These are phyloP conservation scores for Temnothorax unifasciatus DNA, from an alignment of 2,888 invertebrate genomes.

Conservation along the genomic window DNA sequence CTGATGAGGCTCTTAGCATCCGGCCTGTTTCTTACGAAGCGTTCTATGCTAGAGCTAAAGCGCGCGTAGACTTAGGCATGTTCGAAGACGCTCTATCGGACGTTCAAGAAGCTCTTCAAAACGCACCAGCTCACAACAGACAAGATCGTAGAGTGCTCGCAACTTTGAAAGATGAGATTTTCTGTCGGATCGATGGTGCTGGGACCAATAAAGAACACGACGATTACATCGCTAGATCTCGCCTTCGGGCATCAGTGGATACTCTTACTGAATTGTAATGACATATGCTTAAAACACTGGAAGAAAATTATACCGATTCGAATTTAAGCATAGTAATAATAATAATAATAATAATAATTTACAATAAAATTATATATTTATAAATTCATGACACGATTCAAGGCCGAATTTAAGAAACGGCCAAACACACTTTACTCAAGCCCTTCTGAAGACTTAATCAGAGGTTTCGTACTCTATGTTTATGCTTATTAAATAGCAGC, in stretches of 20 bases:
- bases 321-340: conserved; percentile 6
- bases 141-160: conserved; percentile 92
- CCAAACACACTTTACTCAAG: conserved; percentile 1
- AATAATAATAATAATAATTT: conserved; percentile 22
- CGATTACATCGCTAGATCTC: conserved; percentile 73
- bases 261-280: conserved; percentile 83
- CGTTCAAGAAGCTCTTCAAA: conserved; percentile 91
- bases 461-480: neutral
- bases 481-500: neutral
- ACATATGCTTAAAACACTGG: conserved; percentile 11
- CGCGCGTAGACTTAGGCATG: conserved; percentile 92
- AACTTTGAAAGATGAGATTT: conserved; percentile 92
- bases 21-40: conserved; percentile 97
- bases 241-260: conserved; percentile 83
- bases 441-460: neutral
- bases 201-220: conserved; percentile 77
- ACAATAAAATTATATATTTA: neutral
- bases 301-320: neutral
- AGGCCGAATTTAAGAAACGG: too few relatives aligned
- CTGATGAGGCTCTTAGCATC: conserved; percentile 94
- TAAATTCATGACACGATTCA: conserved; percentile 7
- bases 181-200: conserved; percentile 84
- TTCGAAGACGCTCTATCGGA: conserved; percentile 93
- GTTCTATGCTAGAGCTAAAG: conserved; percentile 96
- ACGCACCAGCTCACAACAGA: conserved; percentile 90